A percentile compares a stretch with the other conserved stretches of the same genome.
phyloP scores from a whole-genome alignment of 2,113 vertebrate genomes.

The Pachypanchax playfairii region DNA sequence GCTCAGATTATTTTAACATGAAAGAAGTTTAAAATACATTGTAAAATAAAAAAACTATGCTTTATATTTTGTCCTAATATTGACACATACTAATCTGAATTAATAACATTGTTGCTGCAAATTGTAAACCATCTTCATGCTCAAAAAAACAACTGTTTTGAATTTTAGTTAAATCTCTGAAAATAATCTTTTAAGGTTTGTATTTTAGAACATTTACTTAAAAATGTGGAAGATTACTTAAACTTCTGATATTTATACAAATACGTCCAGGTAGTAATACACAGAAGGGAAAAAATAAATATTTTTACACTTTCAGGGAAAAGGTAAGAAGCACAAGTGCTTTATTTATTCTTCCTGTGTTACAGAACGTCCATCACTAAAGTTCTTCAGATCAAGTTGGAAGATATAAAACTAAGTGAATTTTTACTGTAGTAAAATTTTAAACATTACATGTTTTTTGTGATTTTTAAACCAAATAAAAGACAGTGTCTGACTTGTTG shows the following conservation, averaged over 20 bases:
- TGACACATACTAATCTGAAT: too few species aligned
- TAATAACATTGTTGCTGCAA: too few species aligned
- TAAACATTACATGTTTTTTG: background rate
- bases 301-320: background rate
- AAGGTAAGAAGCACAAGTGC: background rate
- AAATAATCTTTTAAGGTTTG: too few species aligned
- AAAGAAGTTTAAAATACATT: background rate
- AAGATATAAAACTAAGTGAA: background rate
- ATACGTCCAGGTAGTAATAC: too few species aligned
- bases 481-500: background rate
- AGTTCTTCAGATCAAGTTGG: background rate
- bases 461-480: background rate
- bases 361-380: constrained; percentile 6
- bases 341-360: background rate
- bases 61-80: too few species aligned
- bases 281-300: background rate
- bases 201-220: too few species aligned
- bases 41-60: too few species aligned
- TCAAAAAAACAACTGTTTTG: too few species aligned
- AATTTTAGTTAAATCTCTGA: too few species aligned
- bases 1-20: too few species aligned
- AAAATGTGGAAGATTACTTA: too few species aligned
- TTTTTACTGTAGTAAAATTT: background rate
- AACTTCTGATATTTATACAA: background rate
- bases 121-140: too few species aligned